These are phyloP conservation scores for Aricia artaxerxes DNA, from an alignment of 2,888 invertebrate genomes.

Conservation along the genomic window DNA sequence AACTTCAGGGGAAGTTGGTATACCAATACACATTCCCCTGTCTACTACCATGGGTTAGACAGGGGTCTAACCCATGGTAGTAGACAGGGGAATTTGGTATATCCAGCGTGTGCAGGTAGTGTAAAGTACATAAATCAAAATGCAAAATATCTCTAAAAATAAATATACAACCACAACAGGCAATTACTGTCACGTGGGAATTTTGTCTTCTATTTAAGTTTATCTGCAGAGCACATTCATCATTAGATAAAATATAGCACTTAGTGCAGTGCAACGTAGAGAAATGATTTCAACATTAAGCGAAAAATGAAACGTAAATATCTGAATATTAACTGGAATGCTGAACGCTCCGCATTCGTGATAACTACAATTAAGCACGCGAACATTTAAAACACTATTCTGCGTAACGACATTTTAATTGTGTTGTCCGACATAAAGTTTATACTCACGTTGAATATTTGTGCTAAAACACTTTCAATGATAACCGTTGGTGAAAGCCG, in stretches of 20 bases:
- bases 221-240: background rate
- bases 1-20: too few species aligned
- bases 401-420: conserved; percentile 67
- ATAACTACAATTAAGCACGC: conserved; percentile 55
- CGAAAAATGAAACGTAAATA: conserved; percentile 49
- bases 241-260: background rate
- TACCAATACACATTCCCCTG: too few species aligned
- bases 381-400: conserved; percentile 54
- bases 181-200: background rate
- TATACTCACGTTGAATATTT: conserved; percentile 78
- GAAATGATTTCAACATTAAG: conserved; percentile 19
- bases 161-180: background rate
- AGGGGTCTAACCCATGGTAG: too few species aligned
- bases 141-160: background rate
- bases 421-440: conserved; percentile 41
- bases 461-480: conserved; percentile 88
- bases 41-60: too few species aligned
- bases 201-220: background rate
- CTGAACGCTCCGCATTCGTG: conserved; percentile 49
- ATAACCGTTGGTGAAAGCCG: conserved; percentile 99
- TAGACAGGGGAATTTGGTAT: background rate
- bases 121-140: background rate
- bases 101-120: background rate
- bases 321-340: conserved; percentile 52
- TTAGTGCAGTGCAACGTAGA: background rate